phyloP scores from a whole-genome alignment of 2,113 vertebrate species.

The Carollia perspicillata region DNA sequence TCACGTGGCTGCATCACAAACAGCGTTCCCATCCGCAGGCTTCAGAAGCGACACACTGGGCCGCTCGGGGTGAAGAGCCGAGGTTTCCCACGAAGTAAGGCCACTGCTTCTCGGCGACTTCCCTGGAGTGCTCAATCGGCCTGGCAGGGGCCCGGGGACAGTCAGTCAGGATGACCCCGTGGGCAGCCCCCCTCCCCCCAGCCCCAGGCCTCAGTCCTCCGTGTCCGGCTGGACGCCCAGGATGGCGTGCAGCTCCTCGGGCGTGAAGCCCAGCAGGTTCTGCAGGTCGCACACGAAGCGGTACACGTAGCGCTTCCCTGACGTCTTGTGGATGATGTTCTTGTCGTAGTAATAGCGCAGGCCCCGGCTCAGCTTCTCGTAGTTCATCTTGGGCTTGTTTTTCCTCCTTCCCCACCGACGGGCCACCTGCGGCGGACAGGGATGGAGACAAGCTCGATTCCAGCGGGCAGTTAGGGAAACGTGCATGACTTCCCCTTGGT shows the following conservation, averaged over 20 bases:
- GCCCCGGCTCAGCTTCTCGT: conserved; percentile 92
- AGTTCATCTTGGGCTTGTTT: conserved; percentile 96
- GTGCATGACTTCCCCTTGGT: accelerated
- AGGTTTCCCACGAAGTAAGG: conserved; percentile 60
- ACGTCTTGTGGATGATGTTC: conserved; percentile 94
- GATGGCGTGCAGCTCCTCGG: conserved; percentile 90
- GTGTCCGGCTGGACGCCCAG: conserved; percentile 91
- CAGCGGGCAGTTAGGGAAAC: accelerated
- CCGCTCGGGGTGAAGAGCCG: background rate
- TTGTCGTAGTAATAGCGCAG: conserved; percentile 94
- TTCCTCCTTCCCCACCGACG: conserved; percentile 91
- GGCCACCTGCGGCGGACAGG: conserved; percentile 78
- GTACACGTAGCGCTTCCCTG: conserved; percentile 92
- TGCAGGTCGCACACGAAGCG: conserved; percentile 93
- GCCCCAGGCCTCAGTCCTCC: conserved; percentile 85
- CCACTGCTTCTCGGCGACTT: conserved; percentile 56
- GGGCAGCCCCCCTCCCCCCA: conserved; percentile 3
- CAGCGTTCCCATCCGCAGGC: background rate
- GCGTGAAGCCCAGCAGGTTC: conserved; percentile 88
- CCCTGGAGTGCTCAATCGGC: conserved; percentile 23
- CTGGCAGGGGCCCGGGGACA: conserved; percentile 55
- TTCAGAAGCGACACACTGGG: background rate
- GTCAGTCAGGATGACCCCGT: conserved; percentile 13
- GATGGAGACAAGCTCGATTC: accelerated
- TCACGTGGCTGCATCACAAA: background rate